These are phyloP conservation scores for Setophaga petechia DNA, from an alignment of 2,113 vertebrate genomes.

Conservation along the genomic window DNA sequence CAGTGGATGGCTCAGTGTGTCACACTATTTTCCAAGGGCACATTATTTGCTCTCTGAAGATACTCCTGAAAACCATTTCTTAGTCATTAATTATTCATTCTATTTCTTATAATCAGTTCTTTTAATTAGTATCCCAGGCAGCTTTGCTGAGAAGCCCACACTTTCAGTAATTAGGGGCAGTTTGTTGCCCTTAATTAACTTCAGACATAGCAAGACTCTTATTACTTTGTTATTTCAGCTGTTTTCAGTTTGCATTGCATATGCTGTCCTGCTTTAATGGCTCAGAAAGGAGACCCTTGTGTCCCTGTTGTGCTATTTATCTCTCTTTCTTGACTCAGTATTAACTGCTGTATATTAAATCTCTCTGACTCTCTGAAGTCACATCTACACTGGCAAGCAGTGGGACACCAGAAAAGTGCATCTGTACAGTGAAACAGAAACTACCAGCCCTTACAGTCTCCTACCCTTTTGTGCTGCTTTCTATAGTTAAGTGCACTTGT, in stretches of 20 bases:
- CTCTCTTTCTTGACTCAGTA: neutral
- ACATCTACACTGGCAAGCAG: neutral
- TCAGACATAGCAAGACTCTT: neutral
- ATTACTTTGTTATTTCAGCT: conserved; percentile 24
- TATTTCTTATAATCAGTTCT: conserved; percentile 45
- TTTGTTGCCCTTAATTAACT: conserved; percentile 61
- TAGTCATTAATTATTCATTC: conserved; percentile 55
- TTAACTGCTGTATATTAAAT: neutral
- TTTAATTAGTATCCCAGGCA: conserved; percentile 53
- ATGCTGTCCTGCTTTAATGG: conserved; percentile 18
- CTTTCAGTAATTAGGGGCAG: conserved; percentile 49
- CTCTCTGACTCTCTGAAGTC: neutral
- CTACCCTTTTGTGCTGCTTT: neutral
- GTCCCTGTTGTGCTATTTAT: neutral
- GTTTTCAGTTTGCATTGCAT: conserved; percentile 14
- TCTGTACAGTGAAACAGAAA: neutral
- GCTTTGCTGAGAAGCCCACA: conserved; percentile 28
- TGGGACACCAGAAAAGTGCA: neutral
- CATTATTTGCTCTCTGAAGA: conserved; percentile 33
- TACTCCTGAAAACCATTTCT: conserved; percentile 17
- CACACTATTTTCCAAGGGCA: conserved; percentile 40
- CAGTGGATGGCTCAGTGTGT: neutral
- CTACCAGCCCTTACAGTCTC: neutral
- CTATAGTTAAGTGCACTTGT: neutral
- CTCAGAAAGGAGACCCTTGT: neutral